These are phyloP conservation scores for Phaonia tiefii DNA, from an alignment of 2,888 invertebrate genomes.

Conservation along the genomic window DNA sequence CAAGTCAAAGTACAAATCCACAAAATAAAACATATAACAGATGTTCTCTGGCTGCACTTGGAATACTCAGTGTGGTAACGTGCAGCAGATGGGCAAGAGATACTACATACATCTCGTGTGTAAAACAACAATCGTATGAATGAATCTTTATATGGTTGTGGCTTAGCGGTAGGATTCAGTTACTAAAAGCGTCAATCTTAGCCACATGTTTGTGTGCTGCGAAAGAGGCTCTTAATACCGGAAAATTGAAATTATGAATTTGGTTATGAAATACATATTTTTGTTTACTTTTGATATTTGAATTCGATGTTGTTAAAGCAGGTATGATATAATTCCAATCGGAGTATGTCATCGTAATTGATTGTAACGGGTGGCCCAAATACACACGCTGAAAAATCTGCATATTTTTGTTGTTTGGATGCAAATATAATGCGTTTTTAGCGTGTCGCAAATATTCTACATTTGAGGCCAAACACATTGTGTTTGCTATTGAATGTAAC, in stretches of 20 bases:
- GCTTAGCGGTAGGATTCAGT: conserved; percentile 61
- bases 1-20: conserved; percentile 28
- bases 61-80: neutral
- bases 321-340: too few relatives aligned
- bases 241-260: conserved; percentile 1
- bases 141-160: conserved; percentile 47
- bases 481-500: too few relatives aligned
- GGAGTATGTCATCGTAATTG: too few relatives aligned
- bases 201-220: neutral
- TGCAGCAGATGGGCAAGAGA: neutral
- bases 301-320: too few relatives aligned
- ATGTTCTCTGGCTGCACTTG: neutral
- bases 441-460: too few relatives aligned
- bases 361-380: too few relatives aligned
- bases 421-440: too few relatives aligned
- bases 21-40: conserved; percentile 18
- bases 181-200: conserved; percentile 55
- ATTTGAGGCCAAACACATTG: too few relatives aligned
- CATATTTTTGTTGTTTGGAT: too few relatives aligned
- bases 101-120: neutral
- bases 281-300: too few relatives aligned
- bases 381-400: too few relatives aligned
- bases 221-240: neutral
- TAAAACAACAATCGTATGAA: neutral
- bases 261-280: conserved; percentile 17